Evolutionary conservation across 2,888 invertebrate species (phyloP).

Genomic region (Eupithecia inturbata): DNA sequence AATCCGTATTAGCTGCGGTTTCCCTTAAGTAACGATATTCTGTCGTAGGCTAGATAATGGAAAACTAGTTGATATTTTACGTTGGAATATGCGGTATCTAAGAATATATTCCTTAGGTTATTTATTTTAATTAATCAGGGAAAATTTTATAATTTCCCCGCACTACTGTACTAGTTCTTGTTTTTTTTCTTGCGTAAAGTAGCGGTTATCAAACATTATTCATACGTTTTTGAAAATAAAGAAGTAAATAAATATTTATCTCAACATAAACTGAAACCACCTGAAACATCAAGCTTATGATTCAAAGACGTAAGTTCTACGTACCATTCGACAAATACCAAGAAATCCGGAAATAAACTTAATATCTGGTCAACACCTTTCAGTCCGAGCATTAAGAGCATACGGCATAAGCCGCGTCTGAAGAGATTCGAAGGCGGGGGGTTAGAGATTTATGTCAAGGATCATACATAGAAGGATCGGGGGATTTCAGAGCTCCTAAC

Average conservation of each 20-base stretch:
- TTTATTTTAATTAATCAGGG: background rate
- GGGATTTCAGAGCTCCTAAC: conserved; percentile 80
- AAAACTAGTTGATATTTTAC: background rate
- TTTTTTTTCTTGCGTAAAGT: background rate
- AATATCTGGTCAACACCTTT: conserved; percentile 40
- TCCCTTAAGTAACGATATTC: background rate
- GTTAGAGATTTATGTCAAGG: conserved; percentile 84
- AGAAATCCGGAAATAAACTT: conserved; percentile 26
- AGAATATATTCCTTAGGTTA: background rate
- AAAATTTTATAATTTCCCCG: background rate
- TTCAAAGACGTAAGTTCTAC: background rate
- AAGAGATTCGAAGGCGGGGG: conserved; percentile 83
- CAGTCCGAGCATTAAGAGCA: conserved; percentile 66
- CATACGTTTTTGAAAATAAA: background rate
- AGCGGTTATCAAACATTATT: background rate
- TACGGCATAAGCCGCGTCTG: conserved; percentile 74
- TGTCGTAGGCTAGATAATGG: conserved; percentile 1
- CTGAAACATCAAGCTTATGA: background rate
- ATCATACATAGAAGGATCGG: conserved; percentile 80
- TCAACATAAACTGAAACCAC: background rate
- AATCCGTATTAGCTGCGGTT: conserved; percentile 62
- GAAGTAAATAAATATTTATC: background rate
- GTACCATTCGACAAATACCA: background rate
- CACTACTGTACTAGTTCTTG: background rate
- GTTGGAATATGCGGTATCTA: background rate